These are phyloP conservation scores for Bactericera cockerelli DNA, from an alignment of 1,140 invertebrate genomes.

Conservation along the genomic window DNA sequence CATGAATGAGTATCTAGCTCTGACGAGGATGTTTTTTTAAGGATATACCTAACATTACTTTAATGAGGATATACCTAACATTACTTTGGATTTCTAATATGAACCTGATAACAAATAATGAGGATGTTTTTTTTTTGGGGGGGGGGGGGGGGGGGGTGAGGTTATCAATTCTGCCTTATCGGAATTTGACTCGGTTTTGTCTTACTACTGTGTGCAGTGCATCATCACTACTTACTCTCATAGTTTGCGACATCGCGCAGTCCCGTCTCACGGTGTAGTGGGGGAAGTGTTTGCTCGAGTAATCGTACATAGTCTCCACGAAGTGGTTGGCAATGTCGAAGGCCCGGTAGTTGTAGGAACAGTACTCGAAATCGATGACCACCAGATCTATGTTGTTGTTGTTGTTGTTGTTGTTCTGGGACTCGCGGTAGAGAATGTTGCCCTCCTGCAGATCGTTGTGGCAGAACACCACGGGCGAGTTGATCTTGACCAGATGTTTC, in stretches of 20 bases:
- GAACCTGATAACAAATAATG: too few species aligned
- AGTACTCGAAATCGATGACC: slow-evolving; percentile 87
- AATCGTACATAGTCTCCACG: slow-evolving; percentile 87
- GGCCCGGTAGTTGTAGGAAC: slow-evolving; percentile 81
- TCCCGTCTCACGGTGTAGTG: slow-evolving; percentile 50
- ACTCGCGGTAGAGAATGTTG: slow-evolving; percentile 32
- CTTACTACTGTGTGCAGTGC: too few species aligned
- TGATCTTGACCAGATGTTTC: slow-evolving; percentile 29
- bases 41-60: too few species aligned
- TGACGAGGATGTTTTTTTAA: too few species aligned
- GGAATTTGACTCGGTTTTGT: too few species aligned
- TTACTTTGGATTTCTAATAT: too few species aligned
- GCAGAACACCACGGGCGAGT: slow-evolving; percentile 84
- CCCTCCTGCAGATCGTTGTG: slow-evolving; percentile 98
- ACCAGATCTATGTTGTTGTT: slow-evolving; percentile 31
- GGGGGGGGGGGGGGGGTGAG: too few species aligned
- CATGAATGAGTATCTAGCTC: too few species aligned
- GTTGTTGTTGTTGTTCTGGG: slow-evolving; percentile 10
- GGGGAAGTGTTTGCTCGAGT: slow-evolving; percentile 58
- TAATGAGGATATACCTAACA: too few species aligned
- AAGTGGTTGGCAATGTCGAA: slow-evolving; percentile 96
- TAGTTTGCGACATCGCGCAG: slow-evolving; percentile 55
- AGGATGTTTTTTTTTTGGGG: too few species aligned
- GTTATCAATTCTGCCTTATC: too few species aligned
- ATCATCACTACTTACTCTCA: slow-evolving; percentile 63